phyloP scores from a whole-genome alignment of 1,140 invertebrate species.

The Anagrus nilaparvatae region DNA sequence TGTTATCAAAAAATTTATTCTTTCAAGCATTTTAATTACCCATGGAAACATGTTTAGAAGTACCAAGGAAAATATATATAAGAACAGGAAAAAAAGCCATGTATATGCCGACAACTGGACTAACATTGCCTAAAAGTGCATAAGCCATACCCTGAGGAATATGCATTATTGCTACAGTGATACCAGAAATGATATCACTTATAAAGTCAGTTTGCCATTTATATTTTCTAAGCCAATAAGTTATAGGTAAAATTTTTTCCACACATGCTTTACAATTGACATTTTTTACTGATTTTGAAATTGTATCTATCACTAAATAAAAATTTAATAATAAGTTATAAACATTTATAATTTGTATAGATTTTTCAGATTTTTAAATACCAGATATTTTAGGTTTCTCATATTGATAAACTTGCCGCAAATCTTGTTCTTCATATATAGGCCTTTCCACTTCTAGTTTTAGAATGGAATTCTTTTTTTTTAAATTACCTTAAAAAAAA shows the following conservation, averaged over 20 bases:
- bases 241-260: slow-evolving; percentile 39
- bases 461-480: slow-evolving; percentile 21
- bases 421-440: slow-evolving; percentile 49
- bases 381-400: slow-evolving; percentile 45
- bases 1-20: not conserved
- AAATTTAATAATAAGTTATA: too few relatives aligned
- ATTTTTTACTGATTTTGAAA: slow-evolving; percentile 18
- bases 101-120: slow-evolving; percentile 83
- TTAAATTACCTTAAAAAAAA: slow-evolving; percentile 12
- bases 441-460: slow-evolving; percentile 38
- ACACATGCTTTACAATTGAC: slow-evolving; percentile 25
- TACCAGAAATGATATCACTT: slow-evolving; percentile 49
- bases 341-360: too few relatives aligned
- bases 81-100: slow-evolving; percentile 91
- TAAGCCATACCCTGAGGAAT: slow-evolving; percentile 89
- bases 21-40: slow-evolving; percentile 48
- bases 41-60: slow-evolving; percentile 85
- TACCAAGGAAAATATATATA: slow-evolving; percentile 82
- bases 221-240: slow-evolving; percentile 46
- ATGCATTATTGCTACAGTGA: slow-evolving; percentile 68
- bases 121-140: slow-evolving; percentile 74
- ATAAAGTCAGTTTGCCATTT: slow-evolving; percentile 43
- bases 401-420: slow-evolving; percentile 49
- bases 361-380: too few relatives aligned
- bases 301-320: slow-evolving; percentile 17